phyloP scores from a whole-genome alignment of 2,113 vertebrate species.

The Puntigrus tetrazona region DNA sequence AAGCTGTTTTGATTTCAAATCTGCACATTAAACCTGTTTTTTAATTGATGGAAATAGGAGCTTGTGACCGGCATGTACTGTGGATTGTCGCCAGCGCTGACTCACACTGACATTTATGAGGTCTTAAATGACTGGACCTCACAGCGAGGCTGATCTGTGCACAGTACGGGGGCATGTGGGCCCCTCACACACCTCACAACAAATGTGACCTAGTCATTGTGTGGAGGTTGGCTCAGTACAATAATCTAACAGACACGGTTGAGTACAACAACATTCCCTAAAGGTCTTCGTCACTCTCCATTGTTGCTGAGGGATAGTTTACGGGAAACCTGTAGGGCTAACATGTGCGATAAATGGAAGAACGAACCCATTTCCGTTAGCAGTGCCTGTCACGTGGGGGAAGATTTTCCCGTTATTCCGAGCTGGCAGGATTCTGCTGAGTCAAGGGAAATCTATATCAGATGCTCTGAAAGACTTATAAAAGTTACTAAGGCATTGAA shows the following conservation, averaged over 20 bases:
- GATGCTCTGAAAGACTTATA: background rate
- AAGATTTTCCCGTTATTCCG: conserved; percentile 38
- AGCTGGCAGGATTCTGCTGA: conserved; percentile 47
- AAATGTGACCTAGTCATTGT: background rate
- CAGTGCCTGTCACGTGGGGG: background rate
- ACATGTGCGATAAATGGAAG: conserved; percentile 3
- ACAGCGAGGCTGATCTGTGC: background rate
- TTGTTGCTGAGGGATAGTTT: background rate
- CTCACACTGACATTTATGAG: background rate
- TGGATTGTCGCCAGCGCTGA: background rate
- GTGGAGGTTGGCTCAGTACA: background rate
- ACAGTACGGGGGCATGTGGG: background rate
- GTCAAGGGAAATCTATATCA: conserved; percentile 40
- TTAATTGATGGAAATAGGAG: background rate
- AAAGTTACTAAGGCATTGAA: background rate
- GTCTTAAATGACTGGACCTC: background rate
- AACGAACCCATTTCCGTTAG: background rate
- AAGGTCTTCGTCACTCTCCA: conserved; percentile 1
- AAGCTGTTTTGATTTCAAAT: background rate
- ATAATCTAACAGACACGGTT: background rate
- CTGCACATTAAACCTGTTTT: background rate
- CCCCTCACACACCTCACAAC: background rate
- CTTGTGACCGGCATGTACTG: background rate
- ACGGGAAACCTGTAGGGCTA: background rate
- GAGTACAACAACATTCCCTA: background rate